Base-by-base conservation (phyloP, 64 coral and sea anemone species). In the Dendrophyllia cribrosa region DNA sequence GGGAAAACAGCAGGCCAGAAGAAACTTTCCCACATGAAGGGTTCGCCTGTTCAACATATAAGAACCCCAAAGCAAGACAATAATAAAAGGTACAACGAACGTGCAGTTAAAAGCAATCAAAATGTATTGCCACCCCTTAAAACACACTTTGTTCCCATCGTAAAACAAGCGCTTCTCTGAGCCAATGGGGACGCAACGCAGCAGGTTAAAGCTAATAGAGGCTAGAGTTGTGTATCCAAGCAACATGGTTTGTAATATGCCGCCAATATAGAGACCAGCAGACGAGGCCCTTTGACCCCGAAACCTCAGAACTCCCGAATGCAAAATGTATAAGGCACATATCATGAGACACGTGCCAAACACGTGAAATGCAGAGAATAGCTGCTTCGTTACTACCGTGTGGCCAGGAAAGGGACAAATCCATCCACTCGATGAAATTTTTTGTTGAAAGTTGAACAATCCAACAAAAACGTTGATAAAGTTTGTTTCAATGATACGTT, bases 191-290 rank as follows among this genome's bases (percentile, higher is more conserved):
- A 86, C 70, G 46, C 96, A 98, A 45, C 66, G 62, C 11, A 95
- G 25, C 0, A 95, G 55, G 58, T 53, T 79, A 21, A 98, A 58
- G 56, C 75, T 76, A 0, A 79, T 61, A 34, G 66, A 78, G 6
- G 96, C 93, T 44, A 95, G 58, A 3, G 88, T 86, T 26, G 93
- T 93, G 86, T 98, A 98, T 6, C 96, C 96, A 65, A 98, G 89
- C 93, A 98, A 95, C 85, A 92, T 16, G 15, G 96, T 74, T 75
- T 95, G 93, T 50, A 98, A 50, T 45, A 77, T 56, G 77, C 89
- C 96, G n/a, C 89, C 93, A 16, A 95, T 21, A 71, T 98, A 98
- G 11, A 85, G 96, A 9, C 84, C 96, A 49, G 60, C 66, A 70
- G 68, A 78, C 45, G 93, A 86, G 8, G 43, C 17, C 68, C 63